Conservation (phyloP, 2,888 invertebrate species). For the Criorhina ranunculi region DNA sequence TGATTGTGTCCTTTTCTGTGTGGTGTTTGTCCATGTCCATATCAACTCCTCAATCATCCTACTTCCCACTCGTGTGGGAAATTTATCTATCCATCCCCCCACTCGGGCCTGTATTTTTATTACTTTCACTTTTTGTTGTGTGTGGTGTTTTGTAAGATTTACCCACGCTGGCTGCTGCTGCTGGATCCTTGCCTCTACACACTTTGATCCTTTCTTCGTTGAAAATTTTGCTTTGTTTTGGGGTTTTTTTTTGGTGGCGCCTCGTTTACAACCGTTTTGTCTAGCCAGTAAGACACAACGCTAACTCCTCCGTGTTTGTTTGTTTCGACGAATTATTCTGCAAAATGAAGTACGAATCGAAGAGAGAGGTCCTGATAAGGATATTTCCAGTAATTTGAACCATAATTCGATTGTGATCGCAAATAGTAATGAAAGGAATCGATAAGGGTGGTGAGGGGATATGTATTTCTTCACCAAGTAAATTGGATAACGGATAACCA, state of each 20-base stretch:
- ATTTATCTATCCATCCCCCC: conserved; percentile 55
- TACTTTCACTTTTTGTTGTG: conserved; percentile 73
- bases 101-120: conserved; percentile 55
- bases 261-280: conserved; percentile 61
- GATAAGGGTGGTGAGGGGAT: too few relatives aligned
- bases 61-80: conserved; percentile 36
- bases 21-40: conserved; percentile 43
- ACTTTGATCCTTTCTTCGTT: conserved; percentile 56
- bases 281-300: conserved; percentile 67
- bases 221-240: conserved; percentile 50
- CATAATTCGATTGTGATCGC: conserved; percentile 68
- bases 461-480: conserved; percentile 33
- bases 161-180: conserved; percentile 2
- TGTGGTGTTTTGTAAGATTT: conserved; percentile 61
- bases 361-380: conserved; percentile 54
- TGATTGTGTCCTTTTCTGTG: not conserved
- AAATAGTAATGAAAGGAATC: not conserved
- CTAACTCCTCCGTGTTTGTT: conserved; percentile 4
- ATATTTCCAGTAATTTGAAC: conserved; percentile 52
- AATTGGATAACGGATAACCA: conserved; percentile 61
- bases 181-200: not conserved
- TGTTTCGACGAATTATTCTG: conserved; percentile 21
- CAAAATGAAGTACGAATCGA: conserved; percentile 54
- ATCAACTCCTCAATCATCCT: conserved; percentile 38
- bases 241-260: conserved; percentile 67